Conservation (phyloP, 2,113 vertebrate species). For the Herpailurus yagouaroundi region DNA sequence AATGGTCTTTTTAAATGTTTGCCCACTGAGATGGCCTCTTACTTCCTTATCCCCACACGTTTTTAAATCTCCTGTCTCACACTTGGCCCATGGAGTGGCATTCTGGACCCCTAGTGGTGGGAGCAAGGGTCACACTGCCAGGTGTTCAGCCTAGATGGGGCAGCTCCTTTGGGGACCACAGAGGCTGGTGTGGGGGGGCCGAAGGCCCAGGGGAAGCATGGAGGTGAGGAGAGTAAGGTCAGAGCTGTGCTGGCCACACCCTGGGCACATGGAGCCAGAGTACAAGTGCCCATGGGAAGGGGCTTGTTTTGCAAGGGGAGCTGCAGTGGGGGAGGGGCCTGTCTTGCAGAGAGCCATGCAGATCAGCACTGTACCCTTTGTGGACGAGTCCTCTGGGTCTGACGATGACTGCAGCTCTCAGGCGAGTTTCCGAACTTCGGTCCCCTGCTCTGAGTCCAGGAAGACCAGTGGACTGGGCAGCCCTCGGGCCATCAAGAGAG, state of each 20-base stretch:
- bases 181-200: not conserved
- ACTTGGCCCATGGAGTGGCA: not conserved
- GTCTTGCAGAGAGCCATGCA: constrained; percentile 93
- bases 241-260: not conserved
- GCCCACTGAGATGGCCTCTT: not conserved
- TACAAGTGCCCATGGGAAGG: not conserved
- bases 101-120: constrained; percentile 32
- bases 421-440: constrained; percentile 90
- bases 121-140: not conserved
- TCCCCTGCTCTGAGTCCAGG: constrained; percentile 86
- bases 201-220: not conserved
- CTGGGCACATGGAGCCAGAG: not conserved
- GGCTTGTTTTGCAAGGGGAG: not conserved
- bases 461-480: constrained; percentile 92
- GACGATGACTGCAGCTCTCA: constrained; percentile 94
- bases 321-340: constrained; percentile 26
- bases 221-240: not conserved
- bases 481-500: constrained; percentile 96
- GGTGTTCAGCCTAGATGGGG: not conserved
- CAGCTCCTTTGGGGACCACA: not conserved
- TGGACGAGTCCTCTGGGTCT: constrained; percentile 93
- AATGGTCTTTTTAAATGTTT: not conserved
- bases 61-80: not conserved
- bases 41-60: not conserved
- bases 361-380: constrained; percentile 92